These are phyloP conservation scores for Atethmia centrago DNA, from an alignment of 2,888 invertebrate genomes.

Conservation along the genomic window DNA sequence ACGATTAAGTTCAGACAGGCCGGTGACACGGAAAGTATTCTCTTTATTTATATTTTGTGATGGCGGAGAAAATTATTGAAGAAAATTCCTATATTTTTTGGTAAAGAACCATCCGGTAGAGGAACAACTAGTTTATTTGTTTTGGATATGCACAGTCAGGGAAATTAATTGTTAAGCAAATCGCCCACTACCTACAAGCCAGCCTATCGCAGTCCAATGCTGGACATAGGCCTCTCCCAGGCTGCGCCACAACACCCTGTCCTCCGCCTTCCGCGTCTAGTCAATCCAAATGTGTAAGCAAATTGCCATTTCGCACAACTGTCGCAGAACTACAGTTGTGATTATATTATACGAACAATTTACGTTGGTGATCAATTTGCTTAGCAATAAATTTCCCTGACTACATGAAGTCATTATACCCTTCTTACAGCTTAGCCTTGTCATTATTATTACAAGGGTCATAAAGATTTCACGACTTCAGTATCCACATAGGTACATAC, in stretches of 20 bases:
- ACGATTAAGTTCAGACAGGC: slow-evolving; percentile 50
- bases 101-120: background rate
- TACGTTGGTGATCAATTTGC: background rate
- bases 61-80: slow-evolving; percentile 21
- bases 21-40: slow-evolving; percentile 39
- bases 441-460: no score
- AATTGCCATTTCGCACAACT: background rate
- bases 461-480: background rate
- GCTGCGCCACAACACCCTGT: no score
- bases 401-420: background rate
- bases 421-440: no score
- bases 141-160: background rate
- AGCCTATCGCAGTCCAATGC: no score
- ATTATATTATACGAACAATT: background rate
- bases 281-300: no score
- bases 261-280: no score
- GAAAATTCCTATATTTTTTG: slow-evolving; percentile 23
- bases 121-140: background rate
- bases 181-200: background rate
- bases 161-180: background rate
- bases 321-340: background rate
- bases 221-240: no score
- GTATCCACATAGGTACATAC: background rate
- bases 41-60: slow-evolving; percentile 36
- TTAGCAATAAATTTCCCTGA: background rate